phyloP scores from a whole-genome alignment of 2,797 vertebrate species.

The Rhinogobio ventralis region DNA sequence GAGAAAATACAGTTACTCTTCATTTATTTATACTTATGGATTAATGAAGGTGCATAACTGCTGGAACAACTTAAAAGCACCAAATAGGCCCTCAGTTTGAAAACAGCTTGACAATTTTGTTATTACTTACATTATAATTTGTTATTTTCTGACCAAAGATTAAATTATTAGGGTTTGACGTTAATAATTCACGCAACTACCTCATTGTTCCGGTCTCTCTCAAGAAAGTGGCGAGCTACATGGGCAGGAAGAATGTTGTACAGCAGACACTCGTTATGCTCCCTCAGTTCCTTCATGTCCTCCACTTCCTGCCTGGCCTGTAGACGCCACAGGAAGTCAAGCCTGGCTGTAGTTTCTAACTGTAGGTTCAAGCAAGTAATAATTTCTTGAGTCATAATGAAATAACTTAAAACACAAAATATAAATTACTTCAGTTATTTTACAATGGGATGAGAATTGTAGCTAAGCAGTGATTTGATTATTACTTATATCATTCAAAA shows the following conservation, averaged over 20 bases:
- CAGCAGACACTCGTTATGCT: constrained; percentile 87
- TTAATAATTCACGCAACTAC: constrained; percentile 33
- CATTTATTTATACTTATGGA: neutral
- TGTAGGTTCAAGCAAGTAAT: constrained; percentile 10
- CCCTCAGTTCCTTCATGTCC: constrained; percentile 74
- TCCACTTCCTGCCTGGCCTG: constrained; percentile 63
- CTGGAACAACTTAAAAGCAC: neutral
- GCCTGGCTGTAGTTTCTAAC: constrained; percentile 61
- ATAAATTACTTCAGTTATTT: neutral
- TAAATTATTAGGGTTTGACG: neutral
- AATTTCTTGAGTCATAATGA: neutral
- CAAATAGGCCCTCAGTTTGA: neutral
- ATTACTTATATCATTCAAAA: neutral
- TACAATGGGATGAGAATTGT: neutral
- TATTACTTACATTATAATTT: neutral
- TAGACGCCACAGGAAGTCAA: constrained; percentile 64
- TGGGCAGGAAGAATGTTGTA: constrained; percentile 87
- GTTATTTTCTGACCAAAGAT: neutral
- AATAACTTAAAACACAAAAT: neutral
- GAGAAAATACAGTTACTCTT: neutral
- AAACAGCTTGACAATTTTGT: neutral
- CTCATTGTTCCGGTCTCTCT: constrained; percentile 78
- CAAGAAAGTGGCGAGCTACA: constrained; percentile 86
- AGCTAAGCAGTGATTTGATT: neutral
- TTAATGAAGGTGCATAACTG: neutral